phyloP scores from a whole-genome alignment of 2,113 vertebrate genomes.

The Calidris pugnax region DNA sequence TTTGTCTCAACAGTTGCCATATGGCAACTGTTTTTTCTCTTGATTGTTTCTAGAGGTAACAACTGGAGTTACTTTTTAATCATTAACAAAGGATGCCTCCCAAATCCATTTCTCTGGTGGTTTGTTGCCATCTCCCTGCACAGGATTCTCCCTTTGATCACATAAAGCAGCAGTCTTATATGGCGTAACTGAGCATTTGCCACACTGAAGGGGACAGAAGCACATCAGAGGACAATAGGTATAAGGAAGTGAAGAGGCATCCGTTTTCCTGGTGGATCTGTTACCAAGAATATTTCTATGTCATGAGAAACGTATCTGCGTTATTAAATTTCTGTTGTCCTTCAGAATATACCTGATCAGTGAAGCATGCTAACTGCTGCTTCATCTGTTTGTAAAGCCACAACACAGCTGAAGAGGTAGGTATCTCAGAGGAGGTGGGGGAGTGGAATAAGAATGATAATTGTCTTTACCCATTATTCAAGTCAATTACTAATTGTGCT shows the following conservation, averaged over 20 bases:
- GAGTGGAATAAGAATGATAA: neutral
- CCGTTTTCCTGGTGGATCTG: neutral
- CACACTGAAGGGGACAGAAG: neutral
- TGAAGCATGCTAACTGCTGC: neutral
- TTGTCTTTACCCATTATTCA: neutral
- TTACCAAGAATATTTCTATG: neutral
- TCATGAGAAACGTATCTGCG: neutral
- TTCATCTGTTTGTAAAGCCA: neutral
- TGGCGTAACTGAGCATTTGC: neutral
- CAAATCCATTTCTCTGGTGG: neutral
- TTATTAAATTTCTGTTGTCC: neutral
- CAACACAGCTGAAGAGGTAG: neutral
- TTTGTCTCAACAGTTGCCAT: neutral
- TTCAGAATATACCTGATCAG: neutral
- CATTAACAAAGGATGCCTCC: neutral
- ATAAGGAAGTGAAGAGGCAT: rapidly evolving
- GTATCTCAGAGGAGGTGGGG: neutral
- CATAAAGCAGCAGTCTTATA: neutral
- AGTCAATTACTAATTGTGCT: neutral
- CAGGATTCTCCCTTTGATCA: neutral
- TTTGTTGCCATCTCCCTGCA: neutral
- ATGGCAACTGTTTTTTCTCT: neutral
- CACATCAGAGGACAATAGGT: neutral
- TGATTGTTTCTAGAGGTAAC: neutral
- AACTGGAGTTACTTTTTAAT: neutral